Evolutionary conservation across 2,113 vertebrate genomes (phyloP).

Genomic region (Rhombomys opimus): DNA sequence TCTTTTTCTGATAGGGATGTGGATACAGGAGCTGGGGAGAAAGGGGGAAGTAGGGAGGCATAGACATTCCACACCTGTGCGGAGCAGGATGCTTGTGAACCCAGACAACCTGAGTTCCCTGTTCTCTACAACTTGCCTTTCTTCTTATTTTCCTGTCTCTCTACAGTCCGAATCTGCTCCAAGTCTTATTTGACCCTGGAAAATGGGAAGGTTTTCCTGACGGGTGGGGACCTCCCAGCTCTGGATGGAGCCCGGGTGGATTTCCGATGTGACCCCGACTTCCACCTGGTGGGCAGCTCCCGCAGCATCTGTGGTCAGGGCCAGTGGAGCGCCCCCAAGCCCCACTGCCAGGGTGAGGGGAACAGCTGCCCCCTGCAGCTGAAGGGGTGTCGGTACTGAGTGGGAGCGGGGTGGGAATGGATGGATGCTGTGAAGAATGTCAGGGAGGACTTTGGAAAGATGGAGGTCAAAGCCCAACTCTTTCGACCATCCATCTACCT

Average conservation of each 20-base stretch:
- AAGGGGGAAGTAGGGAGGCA: not conserved
- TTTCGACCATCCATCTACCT: not conserved
- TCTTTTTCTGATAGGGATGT: not conserved
- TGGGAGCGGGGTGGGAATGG: slow-evolving; percentile 46
- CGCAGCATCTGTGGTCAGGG: slow-evolving; percentile 94
- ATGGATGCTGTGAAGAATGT: not conserved
- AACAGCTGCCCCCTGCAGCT: slow-evolving; percentile 57
- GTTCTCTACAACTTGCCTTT: slow-evolving; percentile 36
- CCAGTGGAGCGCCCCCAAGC: slow-evolving; percentile 94
- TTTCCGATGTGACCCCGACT: slow-evolving; percentile 93
- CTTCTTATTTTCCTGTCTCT: slow-evolving; percentile 67
- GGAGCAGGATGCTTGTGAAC: not conserved
- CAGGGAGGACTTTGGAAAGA: not conserved
- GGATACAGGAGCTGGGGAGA: slow-evolving; percentile 12
- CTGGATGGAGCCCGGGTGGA: slow-evolving; percentile 93
- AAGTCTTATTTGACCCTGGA: slow-evolving; percentile 94
- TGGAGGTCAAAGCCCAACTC: not conserved
- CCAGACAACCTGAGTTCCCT: not conserved
- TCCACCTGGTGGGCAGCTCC: slow-evolving; percentile 92
- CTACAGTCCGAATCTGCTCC: slow-evolving; percentile 92
- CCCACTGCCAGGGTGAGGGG: slow-evolving; percentile 93
- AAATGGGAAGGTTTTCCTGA: slow-evolving; percentile 90
- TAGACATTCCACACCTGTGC: not conserved
- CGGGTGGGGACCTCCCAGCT: slow-evolving; percentile 88
- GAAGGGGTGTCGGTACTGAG: slow-evolving; percentile 10